Base-by-base conservation (phyloP, 2,797 vertebrate species). In the Meda fulgida region DNA sequence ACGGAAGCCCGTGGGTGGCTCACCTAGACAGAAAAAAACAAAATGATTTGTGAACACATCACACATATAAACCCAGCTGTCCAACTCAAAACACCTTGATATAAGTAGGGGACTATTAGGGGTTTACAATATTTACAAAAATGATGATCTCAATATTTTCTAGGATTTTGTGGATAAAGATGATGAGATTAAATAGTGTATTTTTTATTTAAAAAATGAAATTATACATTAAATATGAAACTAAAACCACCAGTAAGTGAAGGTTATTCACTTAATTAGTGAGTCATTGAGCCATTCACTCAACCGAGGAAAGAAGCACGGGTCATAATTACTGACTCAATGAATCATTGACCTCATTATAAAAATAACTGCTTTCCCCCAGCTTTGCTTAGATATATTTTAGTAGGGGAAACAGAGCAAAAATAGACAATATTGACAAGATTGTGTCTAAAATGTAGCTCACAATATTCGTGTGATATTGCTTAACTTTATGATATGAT, bases 1-100 rank as follows among this genome's bases (percentile, higher is more conserved):
- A 18, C 97, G 94, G 87, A 97, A 97, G 46, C 97, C 97, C 0
- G 94, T 1, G 0, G 96, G 96, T 0, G 97, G 96, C 4, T 95
- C 95, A 23, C 95, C 97, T 98, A 51, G 16, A 82, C 3, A 79
- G 11, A 78, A 75, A 80, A 75, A 77, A 70, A 11, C 1, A 48
- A 69, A 78, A 13, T 21, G 23, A 48, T 67, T 70, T 53, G 9
- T 38, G 4, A 36, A 16, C 38, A 38, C 43, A 84, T 34, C 46
- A 86, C 67, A 55, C 34, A 23, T 26, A 71, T 38, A 51, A 67
- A 48, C 66, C 53, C 51, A 86, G 31, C n/a, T 36, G 55, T 60
- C 19, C 63, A 51, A 85, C 67, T 67, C 60, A 55, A 48, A 60
- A 79, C 34, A 69, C 51, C 21, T 69, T 14, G 13, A 65, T 29